These are phyloP conservation scores for Clarias pachynema DNA, from an alignment of 2,797 vertebrate genomes.

Conservation along the genomic window DNA sequence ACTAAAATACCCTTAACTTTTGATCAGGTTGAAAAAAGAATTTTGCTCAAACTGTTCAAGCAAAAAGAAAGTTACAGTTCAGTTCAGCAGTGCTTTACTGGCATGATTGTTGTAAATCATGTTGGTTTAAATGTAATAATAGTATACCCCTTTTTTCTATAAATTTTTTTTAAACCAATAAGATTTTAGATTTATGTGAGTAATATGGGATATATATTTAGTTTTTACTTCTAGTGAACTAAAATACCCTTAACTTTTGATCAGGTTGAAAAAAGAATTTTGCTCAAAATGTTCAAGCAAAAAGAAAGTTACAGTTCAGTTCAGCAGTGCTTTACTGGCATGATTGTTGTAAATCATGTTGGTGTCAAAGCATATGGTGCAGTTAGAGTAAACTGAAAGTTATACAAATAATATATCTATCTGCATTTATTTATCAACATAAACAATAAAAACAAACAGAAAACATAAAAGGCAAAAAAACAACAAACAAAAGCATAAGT, in stretches of 20 bases:
- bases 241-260: neutral
- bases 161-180: too few species aligned
- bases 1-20: neutral
- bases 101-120: neutral
- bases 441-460: neutral
- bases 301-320: neutral
- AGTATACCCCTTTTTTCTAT: too few species aligned
- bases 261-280: neutral
- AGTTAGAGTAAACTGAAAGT: neutral
- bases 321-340: neutral
- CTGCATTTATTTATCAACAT: neutral
- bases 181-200: too few species aligned
- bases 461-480: neutral
- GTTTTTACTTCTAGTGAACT: too few species aligned
- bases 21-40: neutral
- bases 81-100: neutral
- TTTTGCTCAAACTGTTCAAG: neutral
- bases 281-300: neutral
- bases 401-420: neutral
- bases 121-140: neutral
- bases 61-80: neutral
- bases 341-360: neutral
- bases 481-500: neutral
- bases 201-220: too few species aligned
- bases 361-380: neutral